These are phyloP conservation scores for Myripristis murdjan DNA, from an alignment of 2,797 vertebrate genomes.

Conservation along the genomic window DNA sequence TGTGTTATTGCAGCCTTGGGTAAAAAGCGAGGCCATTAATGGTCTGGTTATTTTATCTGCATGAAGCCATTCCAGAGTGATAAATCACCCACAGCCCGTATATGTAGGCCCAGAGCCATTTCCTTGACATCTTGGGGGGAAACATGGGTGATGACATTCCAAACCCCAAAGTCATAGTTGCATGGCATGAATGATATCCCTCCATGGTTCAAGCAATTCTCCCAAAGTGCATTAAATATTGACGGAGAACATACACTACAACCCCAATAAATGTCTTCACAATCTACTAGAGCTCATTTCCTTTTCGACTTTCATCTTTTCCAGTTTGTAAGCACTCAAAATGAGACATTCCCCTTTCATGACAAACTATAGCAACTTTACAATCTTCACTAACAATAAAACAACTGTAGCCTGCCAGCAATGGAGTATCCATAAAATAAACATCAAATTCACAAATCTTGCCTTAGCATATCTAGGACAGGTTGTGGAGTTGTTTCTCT, in stretches of 20 bases:
- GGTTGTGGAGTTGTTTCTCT: not conserved
- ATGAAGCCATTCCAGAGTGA: conserved; percentile 73
- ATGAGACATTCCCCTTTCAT: not conserved
- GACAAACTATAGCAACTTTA: not conserved
- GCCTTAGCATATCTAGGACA: not conserved
- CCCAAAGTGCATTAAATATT: conserved; percentile 1
- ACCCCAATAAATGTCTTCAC: conserved; percentile 15
- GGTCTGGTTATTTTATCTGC: conserved; percentile 83
- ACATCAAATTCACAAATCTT: not conserved
- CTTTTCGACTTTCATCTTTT: not conserved
- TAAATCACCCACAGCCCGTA: conserved; percentile 76
- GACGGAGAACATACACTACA: not conserved
- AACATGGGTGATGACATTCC: conserved; percentile 59
- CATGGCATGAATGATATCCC: conserved; percentile 20
- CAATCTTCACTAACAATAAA: not conserved
- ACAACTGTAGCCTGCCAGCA: not conserved
- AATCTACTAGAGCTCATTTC: not conserved
- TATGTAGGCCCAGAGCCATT: conserved; percentile 55
- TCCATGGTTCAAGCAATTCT: conserved; percentile 8
- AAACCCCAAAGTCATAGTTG: conserved; percentile 41
- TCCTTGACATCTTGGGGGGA: conserved; percentile 54
- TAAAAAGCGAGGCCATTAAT: conserved; percentile 78
- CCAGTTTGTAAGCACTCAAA: not conserved
- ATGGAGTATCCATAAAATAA: not conserved
- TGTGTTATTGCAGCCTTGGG: conserved; percentile 80